These are phyloP conservation scores for Oppia nitens DNA, from an alignment of 1,140 invertebrate genomes.

Conservation along the genomic window DNA sequence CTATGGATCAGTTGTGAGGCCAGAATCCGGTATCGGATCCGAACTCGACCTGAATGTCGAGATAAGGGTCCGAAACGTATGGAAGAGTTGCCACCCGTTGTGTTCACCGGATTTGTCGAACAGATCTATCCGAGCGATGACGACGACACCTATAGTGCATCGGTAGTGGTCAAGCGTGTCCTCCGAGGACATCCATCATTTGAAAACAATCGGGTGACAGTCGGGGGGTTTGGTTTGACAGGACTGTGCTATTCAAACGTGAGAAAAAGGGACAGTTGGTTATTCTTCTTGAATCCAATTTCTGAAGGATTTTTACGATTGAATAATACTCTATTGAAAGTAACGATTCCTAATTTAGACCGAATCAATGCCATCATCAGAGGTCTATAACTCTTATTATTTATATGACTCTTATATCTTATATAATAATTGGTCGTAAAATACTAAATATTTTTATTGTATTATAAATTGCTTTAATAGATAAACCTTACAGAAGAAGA, in stretches of 20 bases:
- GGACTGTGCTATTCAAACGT: slow-evolving; percentile 16
- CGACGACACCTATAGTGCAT: slow-evolving; percentile 2
- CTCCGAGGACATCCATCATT: slow-evolving; percentile 8
- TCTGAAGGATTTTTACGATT: slow-evolving; percentile 16
- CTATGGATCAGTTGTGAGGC: not conserved
- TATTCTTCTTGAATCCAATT: slow-evolving; percentile 19
- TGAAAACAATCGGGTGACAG: slow-evolving; percentile 13
- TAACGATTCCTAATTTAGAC: slow-evolving; percentile 18
- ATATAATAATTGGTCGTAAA: not conserved
- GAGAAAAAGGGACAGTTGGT: slow-evolving; percentile 15
- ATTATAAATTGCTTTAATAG: not conserved
- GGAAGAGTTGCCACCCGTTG: slow-evolving; percentile 10
- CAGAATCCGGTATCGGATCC: not conserved
- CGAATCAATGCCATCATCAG: slow-evolving; percentile 17
- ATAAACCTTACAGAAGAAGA: slow-evolving; percentile 17
- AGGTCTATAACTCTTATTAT: slow-evolving; percentile 9
- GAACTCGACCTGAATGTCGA: slow-evolving; percentile 7
- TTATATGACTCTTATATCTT: not conserved
- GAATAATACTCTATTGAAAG: slow-evolving; percentile 17
- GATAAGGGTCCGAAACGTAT: slow-evolving; percentile 4
- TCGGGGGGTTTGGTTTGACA: slow-evolving; percentile 18
- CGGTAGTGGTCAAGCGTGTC: slow-evolving; percentile 18
- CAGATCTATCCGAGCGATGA: slow-evolving; percentile 3
- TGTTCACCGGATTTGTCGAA: slow-evolving; percentile 10
- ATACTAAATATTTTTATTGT: not conserved